phyloP scores from a whole-genome alignment of 2,797 vertebrate species.

The Siniperca scherzeri region DNA sequence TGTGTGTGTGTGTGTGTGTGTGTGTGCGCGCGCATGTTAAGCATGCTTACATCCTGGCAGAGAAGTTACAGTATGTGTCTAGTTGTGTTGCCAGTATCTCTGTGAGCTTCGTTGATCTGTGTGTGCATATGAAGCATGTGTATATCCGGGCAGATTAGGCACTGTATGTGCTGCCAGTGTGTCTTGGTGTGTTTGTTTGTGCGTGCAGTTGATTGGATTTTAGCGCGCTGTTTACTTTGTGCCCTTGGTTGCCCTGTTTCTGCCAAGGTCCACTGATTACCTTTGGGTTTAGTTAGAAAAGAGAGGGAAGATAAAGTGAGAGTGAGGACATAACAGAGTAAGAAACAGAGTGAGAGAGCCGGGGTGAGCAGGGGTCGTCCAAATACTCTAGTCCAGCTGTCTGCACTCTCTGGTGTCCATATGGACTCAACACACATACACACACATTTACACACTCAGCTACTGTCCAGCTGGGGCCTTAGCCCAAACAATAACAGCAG shows the following conservation, averaged over 20 bases:
- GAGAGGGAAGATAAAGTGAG: slow-evolving; percentile 50
- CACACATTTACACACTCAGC: slow-evolving; percentile 50
- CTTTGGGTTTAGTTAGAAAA: slow-evolving; percentile 62
- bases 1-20: slow-evolving; percentile 1
- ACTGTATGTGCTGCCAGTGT: slow-evolving; percentile 12
- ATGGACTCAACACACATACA: slow-evolving; percentile 49
- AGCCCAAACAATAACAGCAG: slow-evolving; percentile 71
- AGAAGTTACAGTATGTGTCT: slow-evolving; percentile 31
- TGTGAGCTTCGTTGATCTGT: slow-evolving; percentile 23
- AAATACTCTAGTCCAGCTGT: slow-evolving; percentile 74
- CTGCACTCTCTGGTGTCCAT: slow-evolving; percentile 70
- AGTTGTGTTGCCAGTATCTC: slow-evolving; percentile 20
- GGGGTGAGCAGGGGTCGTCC: slow-evolving; percentile 64
- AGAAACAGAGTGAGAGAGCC: slow-evolving; percentile 2
- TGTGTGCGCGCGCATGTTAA: slow-evolving; percentile 6
- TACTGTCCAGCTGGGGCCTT: slow-evolving; percentile 76
- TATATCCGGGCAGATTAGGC: slow-evolving; percentile 36
- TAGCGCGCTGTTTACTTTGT: slow-evolving; percentile 62
- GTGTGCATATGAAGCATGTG: slow-evolving; percentile 15
- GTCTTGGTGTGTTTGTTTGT: slow-evolving; percentile 20
- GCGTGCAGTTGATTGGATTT: slow-evolving; percentile 64
- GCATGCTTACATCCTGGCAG: slow-evolving; percentile 34
- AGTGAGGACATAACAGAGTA: slow-evolving; percentile 41
- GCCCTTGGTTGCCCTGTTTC: slow-evolving; percentile 68
- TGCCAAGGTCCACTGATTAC: slow-evolving; percentile 75